These are phyloP conservation scores for Platichthys flesus DNA, from an alignment of 2,113 vertebrate species.

Conservation along the genomic window DNA sequence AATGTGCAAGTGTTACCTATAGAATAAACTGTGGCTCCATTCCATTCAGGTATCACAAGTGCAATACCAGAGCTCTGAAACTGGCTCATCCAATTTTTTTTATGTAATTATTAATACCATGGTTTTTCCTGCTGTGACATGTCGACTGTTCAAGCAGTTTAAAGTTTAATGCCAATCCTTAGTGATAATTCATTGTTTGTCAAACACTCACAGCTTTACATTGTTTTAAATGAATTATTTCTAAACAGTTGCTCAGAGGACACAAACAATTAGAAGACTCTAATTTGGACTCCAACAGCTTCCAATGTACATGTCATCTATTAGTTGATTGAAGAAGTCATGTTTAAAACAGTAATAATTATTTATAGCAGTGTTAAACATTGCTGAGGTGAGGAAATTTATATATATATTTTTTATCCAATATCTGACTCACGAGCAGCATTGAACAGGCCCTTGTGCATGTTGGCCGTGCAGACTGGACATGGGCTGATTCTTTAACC, in stretches of 20 bases:
- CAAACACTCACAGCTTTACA: no score
- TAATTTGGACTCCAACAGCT: background rate
- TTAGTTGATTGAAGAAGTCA: no score
- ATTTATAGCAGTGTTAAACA: background rate
- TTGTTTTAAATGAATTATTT: no score
- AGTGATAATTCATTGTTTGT: background rate
- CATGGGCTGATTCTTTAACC: no score
- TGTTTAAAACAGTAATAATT: background rate
- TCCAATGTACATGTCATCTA: background rate
- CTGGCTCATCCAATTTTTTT: background rate
- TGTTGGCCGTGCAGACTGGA: no score
- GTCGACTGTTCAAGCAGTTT: background rate
- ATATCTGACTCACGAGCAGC: background rate
- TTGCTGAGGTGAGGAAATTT: background rate
- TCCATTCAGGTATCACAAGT: conserved; percentile 3
- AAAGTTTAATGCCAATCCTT: background rate
- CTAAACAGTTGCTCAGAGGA: no score
- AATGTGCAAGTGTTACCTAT: background rate
- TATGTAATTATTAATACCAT: background rate
- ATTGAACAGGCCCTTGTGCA: no score
- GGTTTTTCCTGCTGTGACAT: background rate
- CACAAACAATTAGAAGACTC: background rate
- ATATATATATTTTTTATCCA: background rate
- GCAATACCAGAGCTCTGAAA: no score
- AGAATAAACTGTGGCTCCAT: background rate